These are phyloP conservation scores for Aspidapion aeneum DNA, from an alignment of 2,888 invertebrate genomes.

Conservation along the genomic window DNA sequence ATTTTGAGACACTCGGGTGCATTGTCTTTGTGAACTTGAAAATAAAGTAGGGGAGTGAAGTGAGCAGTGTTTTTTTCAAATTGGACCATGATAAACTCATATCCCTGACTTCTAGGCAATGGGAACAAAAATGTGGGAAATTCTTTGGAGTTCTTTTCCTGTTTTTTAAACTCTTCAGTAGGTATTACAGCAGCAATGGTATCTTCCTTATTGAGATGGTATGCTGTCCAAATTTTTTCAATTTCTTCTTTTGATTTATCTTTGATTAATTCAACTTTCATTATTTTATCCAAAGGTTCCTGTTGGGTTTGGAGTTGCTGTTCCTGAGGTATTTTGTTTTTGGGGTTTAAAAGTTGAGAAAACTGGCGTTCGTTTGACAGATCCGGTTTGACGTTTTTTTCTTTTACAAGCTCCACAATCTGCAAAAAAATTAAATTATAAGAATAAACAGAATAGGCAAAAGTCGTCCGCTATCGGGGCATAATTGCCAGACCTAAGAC, in stretches of 20 bases:
- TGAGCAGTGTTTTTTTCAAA: conserved; percentile 69
- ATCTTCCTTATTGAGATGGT: conserved; percentile 69
- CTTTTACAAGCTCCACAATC: conserved; percentile 50
- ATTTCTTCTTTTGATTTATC: conserved; percentile 72
- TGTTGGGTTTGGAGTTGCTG: conserved; percentile 35
- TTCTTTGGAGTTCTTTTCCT: conserved; percentile 56
- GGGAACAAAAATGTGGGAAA: conserved; percentile 76
- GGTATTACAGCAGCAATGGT: conserved; percentile 64
- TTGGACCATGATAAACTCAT: conserved; percentile 81
- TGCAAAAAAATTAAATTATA: neutral
- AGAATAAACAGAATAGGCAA: too few relatives aligned
- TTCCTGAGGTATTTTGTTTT: conserved; percentile 44
- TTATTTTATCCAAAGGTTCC: conserved; percentile 61
- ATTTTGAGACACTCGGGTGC: conserved; percentile 83
- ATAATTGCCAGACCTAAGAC: too few relatives aligned
- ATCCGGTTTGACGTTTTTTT: conserved; percentile 46
- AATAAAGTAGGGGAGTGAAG: conserved; percentile 81
- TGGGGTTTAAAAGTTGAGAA: conserved; percentile 64
- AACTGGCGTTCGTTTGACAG: conserved; percentile 52
- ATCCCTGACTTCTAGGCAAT: conserved; percentile 76
- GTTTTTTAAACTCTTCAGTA: conserved; percentile 54
- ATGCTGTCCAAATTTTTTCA: conserved; percentile 72
- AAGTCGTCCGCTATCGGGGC: too few relatives aligned
- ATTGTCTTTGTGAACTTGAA: conserved; percentile 85
- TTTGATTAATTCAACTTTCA: conserved; percentile 72